Evolutionary conservation across 2,113 vertebrate species (phyloP), one percentile per base, ranked within the genome.

Genomic region (Tyrannus savana): DNA sequence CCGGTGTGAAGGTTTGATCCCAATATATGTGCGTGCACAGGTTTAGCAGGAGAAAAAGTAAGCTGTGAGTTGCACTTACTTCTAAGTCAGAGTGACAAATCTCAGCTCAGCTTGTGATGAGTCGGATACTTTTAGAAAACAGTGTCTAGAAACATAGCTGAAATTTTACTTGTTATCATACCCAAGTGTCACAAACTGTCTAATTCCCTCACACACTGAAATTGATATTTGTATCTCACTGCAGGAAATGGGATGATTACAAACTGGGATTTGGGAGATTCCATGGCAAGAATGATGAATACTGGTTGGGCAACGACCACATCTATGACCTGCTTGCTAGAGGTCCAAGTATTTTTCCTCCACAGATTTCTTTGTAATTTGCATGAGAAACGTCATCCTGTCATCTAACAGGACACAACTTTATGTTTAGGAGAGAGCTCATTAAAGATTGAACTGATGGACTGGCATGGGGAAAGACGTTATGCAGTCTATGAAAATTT

Each of bases 201-300:
- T 84, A 35, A 73, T 71, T 42, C 58, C 33, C 6, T 41, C 42
- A 42, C 28, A 10, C 27, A 30, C 68, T 62, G 24, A 93, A 71
- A 60, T 7, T 58, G 5, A 2, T 73, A 49, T 46, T 59, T 94
- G 14, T 78, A 30, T 83, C 50, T 97, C 42, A 8, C 49, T 93
- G n/a, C 84, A 99, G 99, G 96, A 98, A 98, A 85, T 99, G 99
- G 99, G 97, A 98, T 71, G 98, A 99, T 83, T 99, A 99, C 96
- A 99, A 97, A 97, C 97, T 98, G 46, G 99, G 99, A 41, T 99
- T 99, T 98, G 99, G 99, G 52, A 95, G 98, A 95, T 98, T 99
- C 91, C 98, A 99, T 93, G 92, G 95, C 84, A 98, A 97, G 93
- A 98, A 98, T 58, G 99, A 99, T 96, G 99, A 99, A 97, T 98